A percentile compares a stretch with the other conserved stretches of the same genome.
phyloP scores from a whole-genome alignment of 2,113 vertebrate genomes.

The Typhlomys cinereus region DNA sequence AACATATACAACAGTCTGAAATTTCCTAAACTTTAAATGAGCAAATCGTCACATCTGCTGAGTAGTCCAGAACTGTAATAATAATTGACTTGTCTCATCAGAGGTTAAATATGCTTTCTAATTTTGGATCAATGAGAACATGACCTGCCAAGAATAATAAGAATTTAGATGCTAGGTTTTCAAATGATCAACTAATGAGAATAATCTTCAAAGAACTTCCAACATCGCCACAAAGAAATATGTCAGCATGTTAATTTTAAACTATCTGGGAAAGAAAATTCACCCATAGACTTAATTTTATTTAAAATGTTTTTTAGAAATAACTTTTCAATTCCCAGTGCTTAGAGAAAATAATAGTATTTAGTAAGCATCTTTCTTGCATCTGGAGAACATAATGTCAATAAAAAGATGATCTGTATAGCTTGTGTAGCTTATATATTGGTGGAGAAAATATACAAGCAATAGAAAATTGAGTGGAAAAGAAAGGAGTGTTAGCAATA shows the following conservation, averaged over 20 bases:
- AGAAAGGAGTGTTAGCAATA: not conserved
- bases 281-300: not conserved
- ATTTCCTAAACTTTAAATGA: not conserved
- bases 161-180: not conserved
- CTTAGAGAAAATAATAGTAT: not conserved
- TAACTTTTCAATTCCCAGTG: not conserved
- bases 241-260: not conserved
- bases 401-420: not conserved
- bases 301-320: not conserved
- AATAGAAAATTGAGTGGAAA: not conserved
- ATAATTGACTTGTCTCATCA: conserved; percentile 27
- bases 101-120: conserved; percentile 8
- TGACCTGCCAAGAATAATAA: conserved; percentile 14
- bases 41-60: conserved; percentile 32
- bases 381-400: not conserved
- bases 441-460: not conserved
- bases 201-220: conserved; percentile 3
- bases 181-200: not conserved
- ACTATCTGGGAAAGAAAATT: not conserved
- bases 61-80: not conserved
- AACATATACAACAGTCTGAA: not conserved
- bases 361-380: not conserved
- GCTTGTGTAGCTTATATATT: not conserved
- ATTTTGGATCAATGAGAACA: conserved; percentile 22
- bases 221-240: not conserved